Base-by-base conservation (phyloP, 2,797 vertebrate genomes). In the Threskiornis aethiopicus region DNA sequence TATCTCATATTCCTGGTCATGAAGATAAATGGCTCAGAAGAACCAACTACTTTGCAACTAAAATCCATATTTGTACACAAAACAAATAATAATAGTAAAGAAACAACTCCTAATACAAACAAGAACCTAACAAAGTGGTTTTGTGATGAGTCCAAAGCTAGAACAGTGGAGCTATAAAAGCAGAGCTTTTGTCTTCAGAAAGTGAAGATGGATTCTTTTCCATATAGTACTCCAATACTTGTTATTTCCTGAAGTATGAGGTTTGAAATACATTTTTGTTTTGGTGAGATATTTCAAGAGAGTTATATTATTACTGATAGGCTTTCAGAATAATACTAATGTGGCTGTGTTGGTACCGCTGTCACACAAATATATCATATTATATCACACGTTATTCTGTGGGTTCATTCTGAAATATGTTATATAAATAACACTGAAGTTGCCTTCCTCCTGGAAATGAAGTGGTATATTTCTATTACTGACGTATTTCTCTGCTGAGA, bases 11-110 rank as follows among this genome's bases (percentile, higher is more conserved):
- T 90, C 39, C 71, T 90, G 61, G 26, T 73, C 90, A 79, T 55
- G 76, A 95, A 89, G 79, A 96, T 54, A 91, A 95, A 94, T 71
- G 57, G 61, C 49, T 91, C 22, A 87, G 66, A 87, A 96, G 84
- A 86, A 81, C 54, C 17, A 94, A 49, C 37, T 84, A 25, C 44
- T 95, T 95, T 84, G 59, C 70, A 73, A 89, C 28, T 85, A 70
- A 87, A 86, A 87, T 52, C 71, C 57, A 2, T 71, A 82, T 66
- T 85, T 51, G 73, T 84, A 85, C 64, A 79, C 42, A 73, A 87
- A 93, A 65, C 47, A 85, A 94, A 89, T 75, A 96, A 82, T 59
- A 79, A 77, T 20, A 39, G 11, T 17, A 85, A 42, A 54, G 41
- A 91, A 82, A 49, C 17, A 75, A 69, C 16, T 58, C 26, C 35